Percentiles rank a stretch among this genome's conserved stretches.
Conservation (phyloP, 35 echinoderm and acorn worm genomes). For the Acanthaster planci region DNA sequence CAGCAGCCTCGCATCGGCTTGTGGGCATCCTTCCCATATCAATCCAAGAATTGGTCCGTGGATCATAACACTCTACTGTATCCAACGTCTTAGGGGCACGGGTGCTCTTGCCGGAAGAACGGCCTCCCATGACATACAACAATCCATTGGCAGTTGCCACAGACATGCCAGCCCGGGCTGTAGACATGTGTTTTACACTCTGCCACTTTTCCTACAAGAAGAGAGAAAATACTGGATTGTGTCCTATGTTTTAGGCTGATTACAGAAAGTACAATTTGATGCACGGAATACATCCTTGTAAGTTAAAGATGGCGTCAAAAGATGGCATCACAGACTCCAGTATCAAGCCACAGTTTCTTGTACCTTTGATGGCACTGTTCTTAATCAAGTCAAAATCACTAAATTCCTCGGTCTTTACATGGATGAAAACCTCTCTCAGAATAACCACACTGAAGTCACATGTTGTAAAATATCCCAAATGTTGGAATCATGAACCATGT, state of each 20-base stretch:
- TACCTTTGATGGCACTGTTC: too few relatives aligned
- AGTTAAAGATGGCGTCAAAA: background rate
- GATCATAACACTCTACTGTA: constrained; percentile 79
- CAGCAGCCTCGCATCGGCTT: constrained; percentile 66
- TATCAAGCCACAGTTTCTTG: background rate
- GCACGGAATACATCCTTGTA: background rate
- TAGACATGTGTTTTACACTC: constrained; percentile 57
- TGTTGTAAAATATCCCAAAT: too few relatives aligned
- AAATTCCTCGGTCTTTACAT: too few relatives aligned
- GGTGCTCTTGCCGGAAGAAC: constrained; percentile 57
- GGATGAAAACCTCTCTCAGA: too few relatives aligned
- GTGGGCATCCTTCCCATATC: constrained; percentile 69
- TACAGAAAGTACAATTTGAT: background rate
- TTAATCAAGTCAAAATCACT: too few relatives aligned
- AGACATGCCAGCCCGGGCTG: constrained; percentile 58
- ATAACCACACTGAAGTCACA: too few relatives aligned
- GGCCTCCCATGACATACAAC: constrained; percentile 88
- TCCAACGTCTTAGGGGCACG: constrained; percentile 76
- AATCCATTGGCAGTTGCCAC: constrained; percentile 77
- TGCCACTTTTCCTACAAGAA: constrained; percentile 77
- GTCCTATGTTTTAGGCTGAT: background rate
- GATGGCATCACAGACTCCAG: background rate
- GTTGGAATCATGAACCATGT: too few relatives aligned
- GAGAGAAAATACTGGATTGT: constrained; percentile 9
- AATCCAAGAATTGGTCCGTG: constrained; percentile 71